phyloP scores from a whole-genome alignment of 2,113 vertebrate genomes.

The Triplophysa dalaica region DNA sequence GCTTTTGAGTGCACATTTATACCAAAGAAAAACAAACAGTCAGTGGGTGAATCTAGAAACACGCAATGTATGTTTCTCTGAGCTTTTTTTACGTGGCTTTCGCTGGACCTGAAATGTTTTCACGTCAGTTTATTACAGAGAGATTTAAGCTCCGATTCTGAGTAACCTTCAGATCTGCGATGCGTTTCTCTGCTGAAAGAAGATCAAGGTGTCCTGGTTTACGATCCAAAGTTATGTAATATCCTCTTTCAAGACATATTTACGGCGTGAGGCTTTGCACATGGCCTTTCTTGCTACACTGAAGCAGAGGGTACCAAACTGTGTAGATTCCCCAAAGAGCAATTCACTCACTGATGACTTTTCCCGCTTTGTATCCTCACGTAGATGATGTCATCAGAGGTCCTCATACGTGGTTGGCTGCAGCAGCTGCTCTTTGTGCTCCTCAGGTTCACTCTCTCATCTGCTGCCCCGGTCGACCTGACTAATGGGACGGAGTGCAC shows the following conservation, averaged over 20 bases:
- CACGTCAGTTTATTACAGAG: background rate
- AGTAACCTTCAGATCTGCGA: background rate
- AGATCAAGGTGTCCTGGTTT: constrained; percentile 1
- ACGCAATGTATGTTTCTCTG: background rate
- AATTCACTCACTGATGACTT: background rate
- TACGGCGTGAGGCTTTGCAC: background rate
- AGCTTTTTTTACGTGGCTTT: background rate
- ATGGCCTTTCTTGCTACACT: background rate
- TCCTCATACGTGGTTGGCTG: constrained; percentile 68
- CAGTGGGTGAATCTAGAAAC: background rate
- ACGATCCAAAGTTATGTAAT: constrained; percentile 20
- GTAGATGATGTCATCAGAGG: constrained; percentile 73
- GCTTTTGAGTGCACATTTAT: background rate
- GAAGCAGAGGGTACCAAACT: background rate
- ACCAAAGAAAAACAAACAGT: too few relatives aligned
- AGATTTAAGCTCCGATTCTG: background rate
- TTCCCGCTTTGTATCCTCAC: constrained; percentile 52
- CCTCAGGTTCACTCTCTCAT: constrained; percentile 65
- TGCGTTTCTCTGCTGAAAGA: background rate
- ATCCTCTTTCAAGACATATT: background rate
- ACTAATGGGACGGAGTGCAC: constrained; percentile 67
- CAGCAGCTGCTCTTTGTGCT: constrained; percentile 69
- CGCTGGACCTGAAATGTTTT: background rate
- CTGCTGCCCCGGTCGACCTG: constrained; percentile 57
- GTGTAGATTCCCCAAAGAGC: background rate